These are phyloP conservation scores for Brachionus sp. DNA, from an alignment of 1,140 invertebrate genomes.

Conservation along the genomic window DNA sequence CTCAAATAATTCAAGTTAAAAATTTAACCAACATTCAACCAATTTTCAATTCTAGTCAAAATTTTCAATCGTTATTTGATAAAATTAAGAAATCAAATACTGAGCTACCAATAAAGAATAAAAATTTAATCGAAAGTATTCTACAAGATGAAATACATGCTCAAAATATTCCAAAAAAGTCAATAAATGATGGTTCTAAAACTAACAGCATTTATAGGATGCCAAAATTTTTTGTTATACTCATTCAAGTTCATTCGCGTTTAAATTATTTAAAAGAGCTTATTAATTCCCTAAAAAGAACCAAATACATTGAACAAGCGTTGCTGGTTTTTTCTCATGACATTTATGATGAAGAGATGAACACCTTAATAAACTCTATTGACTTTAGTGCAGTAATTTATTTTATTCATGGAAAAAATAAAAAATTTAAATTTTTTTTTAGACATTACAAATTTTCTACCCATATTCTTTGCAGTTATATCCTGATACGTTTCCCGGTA, in stretches of 20 bases:
- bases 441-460: slow-evolving; percentile 92
- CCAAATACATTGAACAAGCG: slow-evolving; percentile 78
- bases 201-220: not conserved
- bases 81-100: not conserved
- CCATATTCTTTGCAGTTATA: slow-evolving; percentile 91
- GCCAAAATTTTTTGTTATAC: slow-evolving; percentile 32
- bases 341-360: slow-evolving; percentile 83
- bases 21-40: not conserved
- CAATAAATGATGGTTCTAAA: not conserved
- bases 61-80: not conserved
- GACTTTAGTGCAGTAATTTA: slow-evolving; percentile 66
- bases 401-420: not conserved
- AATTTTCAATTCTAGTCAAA: not conserved
- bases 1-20: not conserved
- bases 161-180: not conserved
- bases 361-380: slow-evolving; percentile 78
- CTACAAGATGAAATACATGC: not conserved
- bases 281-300: slow-evolving; percentile 82
- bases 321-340: slow-evolving; percentile 93
- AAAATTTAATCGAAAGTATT: not conserved
- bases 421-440: not conserved
- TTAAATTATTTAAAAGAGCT: slow-evolving; percentile 85
- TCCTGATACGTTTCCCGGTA: slow-evolving; percentile 83
- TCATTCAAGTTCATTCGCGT: slow-evolving; percentile 78
- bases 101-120: not conserved